A percentile compares a stretch with the other conserved stretches of the same genome.
Evolutionary conservation across 1,140 invertebrate genomes (phyloP).

Genomic region (Geopemphigus sp.): DNA sequence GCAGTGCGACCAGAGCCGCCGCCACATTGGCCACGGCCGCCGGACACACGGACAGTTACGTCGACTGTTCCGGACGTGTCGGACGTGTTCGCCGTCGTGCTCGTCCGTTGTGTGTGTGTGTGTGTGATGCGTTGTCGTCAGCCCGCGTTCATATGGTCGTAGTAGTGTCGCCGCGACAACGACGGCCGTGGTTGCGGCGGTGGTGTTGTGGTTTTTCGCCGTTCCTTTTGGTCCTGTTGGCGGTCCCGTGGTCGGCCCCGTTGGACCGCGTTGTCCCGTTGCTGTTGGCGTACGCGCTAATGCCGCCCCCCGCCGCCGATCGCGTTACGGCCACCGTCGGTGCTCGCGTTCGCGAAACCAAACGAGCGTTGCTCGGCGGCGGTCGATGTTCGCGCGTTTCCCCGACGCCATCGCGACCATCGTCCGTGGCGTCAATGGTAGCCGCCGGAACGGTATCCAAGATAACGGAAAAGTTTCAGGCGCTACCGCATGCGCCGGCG

Average conservation of each 20-base stretch:
- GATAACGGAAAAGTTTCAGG: slow-evolving; percentile 47
- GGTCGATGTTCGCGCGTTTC: not conserved
- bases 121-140: not conserved
- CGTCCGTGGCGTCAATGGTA: slow-evolving; percentile 15
- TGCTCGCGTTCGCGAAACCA: slow-evolving; percentile 25
- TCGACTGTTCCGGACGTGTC: slow-evolving; percentile 22
- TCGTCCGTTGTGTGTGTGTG: not conserved
- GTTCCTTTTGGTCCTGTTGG: not conserved
- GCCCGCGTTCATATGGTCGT: not conserved
- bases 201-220: not conserved
- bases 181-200: no score
- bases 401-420: not conserved
- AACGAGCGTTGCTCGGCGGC: slow-evolving; percentile 36
- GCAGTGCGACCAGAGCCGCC: not conserved
- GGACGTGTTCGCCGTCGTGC: slow-evolving; percentile 9
- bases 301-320: not conserved
- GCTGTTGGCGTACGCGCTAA: slow-evolving; percentile 22
- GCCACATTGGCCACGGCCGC: slow-evolving; percentile 18
- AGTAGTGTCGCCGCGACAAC: not conserved
- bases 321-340: not conserved
- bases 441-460: slow-evolving; percentile 46
- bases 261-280: slow-evolving; percentile 20
- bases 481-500: not conserved
- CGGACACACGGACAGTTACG: slow-evolving; percentile 42
- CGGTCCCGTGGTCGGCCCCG: slow-evolving; percentile 15